Base-by-base conservation (phyloP, 2,888 invertebrate species). In the Ophion slaviceki region DNA sequence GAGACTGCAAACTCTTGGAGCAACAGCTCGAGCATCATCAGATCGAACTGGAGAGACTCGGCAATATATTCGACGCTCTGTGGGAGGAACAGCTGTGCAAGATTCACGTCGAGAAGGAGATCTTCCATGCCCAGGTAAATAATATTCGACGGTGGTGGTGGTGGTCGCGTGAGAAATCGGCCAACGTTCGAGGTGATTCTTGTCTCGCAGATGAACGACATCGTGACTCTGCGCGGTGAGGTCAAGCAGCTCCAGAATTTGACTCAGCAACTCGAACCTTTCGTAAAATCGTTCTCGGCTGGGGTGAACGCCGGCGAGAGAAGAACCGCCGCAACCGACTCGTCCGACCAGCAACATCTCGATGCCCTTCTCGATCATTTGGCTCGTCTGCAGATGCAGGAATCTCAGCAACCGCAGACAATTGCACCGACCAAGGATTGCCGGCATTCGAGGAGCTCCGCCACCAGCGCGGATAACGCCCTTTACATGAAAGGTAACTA, bases 21-120 rank as follows among this genome's bases (percentile, higher is more conserved):
- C 95, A 96, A 84, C 96, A 95, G 84, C 91, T 96, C 66, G 96
- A 96, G 87, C 94, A 95, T 86, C 96, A 96, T 90, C 95, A 96
- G 88, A 94, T 95, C 61, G 96, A 96, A 90, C 91, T 96, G 86
- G 96, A 96, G 84, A 94, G 95, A 70, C 94, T 96, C 90, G 94
- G 95, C 79, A 94, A 94, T 7, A 94, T 95, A 6, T 96, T 96
- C 89, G 96, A 96, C 87, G 94, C 96, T 70, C 95, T 96, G 2
- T 97, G 97, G 97, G 96, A 97, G 91, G 96, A 97, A 90, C 96
- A 96, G 89, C 92, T 97, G 40, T 96, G 96, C 93, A 94, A 96
- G 85, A 95, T 97, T 85, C 95, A 96, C 71, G 95, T 96, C 8
- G 97, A 97, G 92, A 97, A 97, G 92, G 96, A 96, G 90, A 95